Percentiles rank a stretch among this genome's conserved stretches.
Conservation (phyloP, 2,888 invertebrate species). For the Ormyrus nitidulus region DNA sequence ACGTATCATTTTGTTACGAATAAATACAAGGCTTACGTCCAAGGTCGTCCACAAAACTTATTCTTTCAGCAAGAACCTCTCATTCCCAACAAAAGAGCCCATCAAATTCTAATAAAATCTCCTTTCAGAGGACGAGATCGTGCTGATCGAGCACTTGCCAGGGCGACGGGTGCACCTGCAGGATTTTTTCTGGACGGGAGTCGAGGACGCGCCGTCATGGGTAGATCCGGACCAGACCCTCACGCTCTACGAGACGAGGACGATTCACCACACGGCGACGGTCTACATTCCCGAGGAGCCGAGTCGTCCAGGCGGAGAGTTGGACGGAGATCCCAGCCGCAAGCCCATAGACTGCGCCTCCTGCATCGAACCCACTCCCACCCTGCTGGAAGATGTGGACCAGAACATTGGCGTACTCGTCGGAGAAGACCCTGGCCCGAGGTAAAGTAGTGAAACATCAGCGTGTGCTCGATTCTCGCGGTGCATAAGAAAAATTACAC, state of each 20-base stretch:
- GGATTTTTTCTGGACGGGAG: conserved; percentile 94
- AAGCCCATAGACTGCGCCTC: conserved; percentile 62
- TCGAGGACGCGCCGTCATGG: conserved; percentile 86
- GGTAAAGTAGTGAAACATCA: conserved; percentile 59
- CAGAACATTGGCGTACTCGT: conserved; percentile 69
- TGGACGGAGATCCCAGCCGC: conserved; percentile 45
- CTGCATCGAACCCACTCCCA: conserved; percentile 71
- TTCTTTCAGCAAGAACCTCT: too few relatives aligned
- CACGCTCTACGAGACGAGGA: conserved; percentile 70
- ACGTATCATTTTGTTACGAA: background rate
- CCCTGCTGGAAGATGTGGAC: conserved; percentile 65
- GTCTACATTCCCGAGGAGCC: conserved; percentile 65
- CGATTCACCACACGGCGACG: conserved; percentile 70
- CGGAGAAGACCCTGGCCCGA: conserved; percentile 72
- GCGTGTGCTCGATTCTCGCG: too few relatives aligned
- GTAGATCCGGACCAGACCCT: conserved; percentile 76
- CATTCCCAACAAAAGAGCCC: too few relatives aligned
- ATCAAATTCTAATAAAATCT: too few relatives aligned
- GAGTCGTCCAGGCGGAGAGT: background rate
- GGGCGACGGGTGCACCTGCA: conserved; percentile 79
- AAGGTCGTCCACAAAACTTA: too few relatives aligned
- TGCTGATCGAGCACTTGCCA: conserved; percentile 72
- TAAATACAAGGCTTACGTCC: background rate
- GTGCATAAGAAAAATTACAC: too few relatives aligned
- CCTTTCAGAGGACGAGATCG: conserved; percentile 71